Evolutionary conservation across 2,888 invertebrate genomes (phyloP).

Genomic region (Ophraella communa): DNA sequence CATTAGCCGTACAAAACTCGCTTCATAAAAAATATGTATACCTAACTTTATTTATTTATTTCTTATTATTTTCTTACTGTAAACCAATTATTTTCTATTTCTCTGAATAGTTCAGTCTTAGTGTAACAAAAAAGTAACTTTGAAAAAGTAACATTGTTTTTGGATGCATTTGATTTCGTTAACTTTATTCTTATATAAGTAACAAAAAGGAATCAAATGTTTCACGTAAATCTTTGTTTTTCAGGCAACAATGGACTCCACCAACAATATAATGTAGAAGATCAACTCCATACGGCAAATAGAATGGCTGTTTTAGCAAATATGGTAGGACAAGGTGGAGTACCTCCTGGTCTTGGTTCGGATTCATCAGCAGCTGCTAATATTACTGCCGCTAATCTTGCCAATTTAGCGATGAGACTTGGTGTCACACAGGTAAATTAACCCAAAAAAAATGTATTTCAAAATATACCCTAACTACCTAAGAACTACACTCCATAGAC

Average conservation of each 20-base stretch:
- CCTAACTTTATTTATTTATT: no score
- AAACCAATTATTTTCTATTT: no score
- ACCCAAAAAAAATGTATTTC: no score
- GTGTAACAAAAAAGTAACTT: no score
- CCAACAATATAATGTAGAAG: constrained; percentile 71
- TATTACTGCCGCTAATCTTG: constrained; percentile 70
- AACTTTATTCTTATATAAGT: no score
- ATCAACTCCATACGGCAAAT: constrained; percentile 64
- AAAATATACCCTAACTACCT: no score
- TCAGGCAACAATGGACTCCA: constrained; percentile 65
- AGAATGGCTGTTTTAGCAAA: constrained; percentile 77
- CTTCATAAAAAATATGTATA: no score
- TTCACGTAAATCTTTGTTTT: constrained; percentile 26
- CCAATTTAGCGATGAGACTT: constrained; percentile 75
- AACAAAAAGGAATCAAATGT: background rate
- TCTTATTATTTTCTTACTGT: no score
- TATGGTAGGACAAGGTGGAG: constrained; percentile 69
- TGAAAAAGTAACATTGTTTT: no score
- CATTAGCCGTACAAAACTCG: no score
- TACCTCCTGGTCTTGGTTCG: constrained; percentile 64
- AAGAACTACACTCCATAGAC: background rate
- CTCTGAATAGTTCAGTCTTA: no score
- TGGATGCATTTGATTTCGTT: no score
- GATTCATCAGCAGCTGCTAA: constrained; percentile 67
- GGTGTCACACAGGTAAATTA: constrained; percentile 59